Conservation (phyloP, 2,797 vertebrate species). For the Gallinago stenura region DNA sequence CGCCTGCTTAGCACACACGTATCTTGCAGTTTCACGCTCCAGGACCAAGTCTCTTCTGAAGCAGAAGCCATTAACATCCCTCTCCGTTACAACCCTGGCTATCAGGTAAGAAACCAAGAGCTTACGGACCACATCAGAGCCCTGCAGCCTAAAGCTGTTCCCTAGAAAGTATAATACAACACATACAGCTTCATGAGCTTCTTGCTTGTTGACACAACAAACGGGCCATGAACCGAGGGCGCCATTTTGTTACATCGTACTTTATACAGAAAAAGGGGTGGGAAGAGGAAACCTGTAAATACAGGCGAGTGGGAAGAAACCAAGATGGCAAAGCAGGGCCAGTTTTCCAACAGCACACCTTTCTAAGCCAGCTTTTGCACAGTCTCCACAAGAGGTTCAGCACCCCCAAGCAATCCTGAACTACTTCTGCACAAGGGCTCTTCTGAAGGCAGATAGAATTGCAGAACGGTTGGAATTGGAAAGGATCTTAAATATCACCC, state of each 20-base stretch:
- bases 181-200: not conserved
- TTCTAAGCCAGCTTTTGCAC: not conserved
- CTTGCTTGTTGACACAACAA: not conserved
- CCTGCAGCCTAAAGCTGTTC: not conserved
- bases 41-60: not conserved
- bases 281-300: not conserved
- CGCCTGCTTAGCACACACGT: not conserved
- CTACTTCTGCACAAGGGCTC: not conserved
- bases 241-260: rapidly evolving
- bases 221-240: not conserved
- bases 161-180: not conserved
- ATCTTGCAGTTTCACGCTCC: not conserved
- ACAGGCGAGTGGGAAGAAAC: not conserved
- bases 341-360: not conserved
- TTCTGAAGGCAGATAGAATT: not conserved
- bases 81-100: not conserved
- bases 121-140: not conserved
- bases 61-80: not conserved
- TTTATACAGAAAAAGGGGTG: not conserved
- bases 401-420: not conserved
- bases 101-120: not conserved
- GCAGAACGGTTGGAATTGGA: not conserved
- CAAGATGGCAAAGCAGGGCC: not conserved
- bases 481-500: not conserved
- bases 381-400: not conserved